Evolutionary conservation across 2,113 vertebrate species (phyloP).

Genomic region (Otocyon megalotis): DNA sequence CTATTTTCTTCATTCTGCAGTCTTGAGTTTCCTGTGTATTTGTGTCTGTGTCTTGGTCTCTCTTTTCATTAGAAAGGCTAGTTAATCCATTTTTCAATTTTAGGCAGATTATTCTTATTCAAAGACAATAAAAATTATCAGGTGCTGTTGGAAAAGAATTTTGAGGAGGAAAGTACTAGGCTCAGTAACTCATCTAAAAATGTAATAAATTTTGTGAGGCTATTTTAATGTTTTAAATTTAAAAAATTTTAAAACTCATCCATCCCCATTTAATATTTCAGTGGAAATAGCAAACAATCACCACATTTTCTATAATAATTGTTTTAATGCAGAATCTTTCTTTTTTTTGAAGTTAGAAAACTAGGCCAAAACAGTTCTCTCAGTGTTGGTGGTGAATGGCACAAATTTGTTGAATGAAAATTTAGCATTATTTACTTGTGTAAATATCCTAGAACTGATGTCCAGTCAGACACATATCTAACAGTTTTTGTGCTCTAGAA

Average conservation of each 20-base stretch:
- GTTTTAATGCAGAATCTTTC: not conserved
- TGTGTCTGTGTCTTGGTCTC: not conserved
- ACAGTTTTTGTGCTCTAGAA: not conserved
- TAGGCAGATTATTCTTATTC: not conserved
- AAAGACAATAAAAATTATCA: not conserved
- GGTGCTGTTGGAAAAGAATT: conserved; percentile 4
- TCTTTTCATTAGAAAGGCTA: not conserved
- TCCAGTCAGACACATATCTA: not conserved
- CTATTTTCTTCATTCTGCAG: not conserved
- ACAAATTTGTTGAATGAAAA: conserved; percentile 4
- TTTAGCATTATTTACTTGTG: not conserved
- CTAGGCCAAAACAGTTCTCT: not conserved
- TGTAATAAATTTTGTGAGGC: conserved; percentile 8
- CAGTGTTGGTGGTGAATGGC: not conserved
- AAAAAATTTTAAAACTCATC: not conserved
- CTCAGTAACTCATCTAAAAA: not conserved
- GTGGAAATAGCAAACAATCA: not conserved
- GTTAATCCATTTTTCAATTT: conserved; percentile 10
- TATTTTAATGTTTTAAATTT: not conserved
- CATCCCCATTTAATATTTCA: not conserved
- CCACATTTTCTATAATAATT: not conserved
- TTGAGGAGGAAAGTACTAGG: not conserved
- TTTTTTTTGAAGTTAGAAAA: not conserved
- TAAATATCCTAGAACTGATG: conserved; percentile 10
- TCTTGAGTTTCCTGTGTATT: not conserved